A percentile compares a stretch with the other conserved stretches of the same genome.
Evolutionary conservation across 2,797 vertebrate genomes (phyloP).

Genomic region (Pangasius sanitwongsei): DNA sequence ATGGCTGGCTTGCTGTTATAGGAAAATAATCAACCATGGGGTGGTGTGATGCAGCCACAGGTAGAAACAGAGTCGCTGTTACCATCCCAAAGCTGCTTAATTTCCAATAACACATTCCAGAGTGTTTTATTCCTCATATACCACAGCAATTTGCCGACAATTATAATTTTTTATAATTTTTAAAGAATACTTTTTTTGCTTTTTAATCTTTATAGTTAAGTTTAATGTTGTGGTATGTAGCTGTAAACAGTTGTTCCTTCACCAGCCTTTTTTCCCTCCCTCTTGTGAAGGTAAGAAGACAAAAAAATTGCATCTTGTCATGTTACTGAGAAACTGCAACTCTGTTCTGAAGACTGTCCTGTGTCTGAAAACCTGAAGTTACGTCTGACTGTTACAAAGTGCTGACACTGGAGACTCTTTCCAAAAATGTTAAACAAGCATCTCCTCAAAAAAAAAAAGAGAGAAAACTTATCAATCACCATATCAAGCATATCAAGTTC

Average conservation of each 20-base stretch:
- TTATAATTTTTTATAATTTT: background rate
- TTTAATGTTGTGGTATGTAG: background rate
- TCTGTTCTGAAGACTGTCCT: background rate
- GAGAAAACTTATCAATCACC: background rate
- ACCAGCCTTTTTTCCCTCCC: background rate
- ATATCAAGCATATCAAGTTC: background rate
- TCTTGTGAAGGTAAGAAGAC: constrained; percentile 1
- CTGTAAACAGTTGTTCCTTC: background rate
- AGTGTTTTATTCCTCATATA: background rate
- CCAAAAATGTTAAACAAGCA: background rate
- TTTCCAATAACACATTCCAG: background rate
- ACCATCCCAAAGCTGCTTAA: background rate
- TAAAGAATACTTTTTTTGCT: background rate
- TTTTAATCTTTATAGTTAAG: background rate
- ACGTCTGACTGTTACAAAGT: background rate
- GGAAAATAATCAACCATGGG: background rate
- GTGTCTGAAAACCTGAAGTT: background rate
- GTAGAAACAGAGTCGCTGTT: background rate
- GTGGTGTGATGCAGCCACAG: background rate
- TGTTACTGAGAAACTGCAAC: background rate
- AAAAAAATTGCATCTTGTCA: background rate
- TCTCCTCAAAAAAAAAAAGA: background rate
- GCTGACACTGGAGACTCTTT: background rate
- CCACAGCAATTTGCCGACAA: background rate
- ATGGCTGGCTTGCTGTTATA: background rate